Base-by-base conservation (phyloP, 2,113 vertebrate genomes). In the Nothoprocta perdicaria region DNA sequence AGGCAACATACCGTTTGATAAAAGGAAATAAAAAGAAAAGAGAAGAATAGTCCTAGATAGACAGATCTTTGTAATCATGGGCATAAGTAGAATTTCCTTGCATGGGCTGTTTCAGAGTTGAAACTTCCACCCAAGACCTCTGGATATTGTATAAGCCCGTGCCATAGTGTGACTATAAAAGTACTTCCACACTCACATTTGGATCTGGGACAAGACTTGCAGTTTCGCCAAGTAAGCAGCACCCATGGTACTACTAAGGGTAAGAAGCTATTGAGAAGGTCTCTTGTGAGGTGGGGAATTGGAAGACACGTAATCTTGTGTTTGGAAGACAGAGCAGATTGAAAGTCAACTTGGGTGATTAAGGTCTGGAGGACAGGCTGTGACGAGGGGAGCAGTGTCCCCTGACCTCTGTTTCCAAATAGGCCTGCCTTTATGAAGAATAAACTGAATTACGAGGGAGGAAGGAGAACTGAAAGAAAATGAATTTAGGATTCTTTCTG, bases 131-230 rank as follows among this genome's bases (percentile, higher is more conserved):
- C 50, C 53, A 46, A 15, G 27, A 12, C 48, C 65, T 79, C 73
- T 62, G 86, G 85, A 97, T 96, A 95, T 92, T 90, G 97, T 94
- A 96, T 86, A 94, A 89, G 67, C 12, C 88, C 92, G 86, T 85
- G 80, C 82, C 91, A 67, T 57, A 87, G 95, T 97, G 97, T 92
- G 84, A 69, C 84, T 96, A 78, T 46, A 67, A 58, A 24, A 0
- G 1, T 15, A 80, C 8, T 35, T 69, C 72, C 61, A 93, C 90
- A 93, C 14, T 82, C 46, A 48, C 63, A 40, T 97, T 97, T 85
- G 96, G 95, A 85, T 83, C 73, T 53, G 97, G 97, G 61, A 97
- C 81, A 0, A 96, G 71, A 58, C 78, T 96, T 74, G 38, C 89
- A 80, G 83, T 97, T 77, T 82, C 31, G 1, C 57, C 94, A 93